Evolutionary conservation across 2,113 vertebrate species (phyloP), one percentile per base, ranked within the genome.

Genomic region (Anser brachyrhynchus): DNA sequence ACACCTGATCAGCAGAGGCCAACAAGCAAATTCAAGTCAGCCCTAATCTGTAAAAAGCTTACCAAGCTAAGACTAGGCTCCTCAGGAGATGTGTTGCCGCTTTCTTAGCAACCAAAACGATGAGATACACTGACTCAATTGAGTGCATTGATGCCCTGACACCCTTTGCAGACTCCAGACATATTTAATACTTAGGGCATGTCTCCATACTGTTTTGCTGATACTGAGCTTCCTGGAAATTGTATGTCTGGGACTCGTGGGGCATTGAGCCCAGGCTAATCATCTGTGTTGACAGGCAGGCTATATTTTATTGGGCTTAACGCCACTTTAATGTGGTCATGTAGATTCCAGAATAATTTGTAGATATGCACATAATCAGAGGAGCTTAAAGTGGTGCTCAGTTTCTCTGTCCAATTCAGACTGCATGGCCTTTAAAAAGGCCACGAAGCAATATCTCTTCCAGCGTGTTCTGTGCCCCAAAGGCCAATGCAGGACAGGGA

Each of bases 401-500:
- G 67, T 91, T 91, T 84, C 55, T 84, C 66, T 95, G 72, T 84
- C 72, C 17, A 2, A 29, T 89, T 92, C 75, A 89, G 62, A 79
- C 80, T 87, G 67, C 0, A 0, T 87, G 84, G 89, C 92, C 76
- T 95, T 95, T 90, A 78, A 74, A 86, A 59, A 3, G 4, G 67
- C 74, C 5, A 2, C 39, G 80, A 78, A 94, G 73, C 61, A 96
- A 21, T 81, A 35, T 43, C 73, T 81, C 61, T 84, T 87, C 75
- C n/a, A 83, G 76, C 95, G 77, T 65, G 52, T 69, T 87, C 52
- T 44, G 15, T 72, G 39, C 28, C 82, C 46, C 57, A 78, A 82
- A 95, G 71, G 84, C 81, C 81, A 91, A n/a, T 21, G 13, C 58
- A 91, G 94, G 87, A 92, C 62, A 84, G 71, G 41, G 37, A 82